phyloP scores from a whole-genome alignment of 2,113 vertebrate species.

The Carassius carassius region DNA sequence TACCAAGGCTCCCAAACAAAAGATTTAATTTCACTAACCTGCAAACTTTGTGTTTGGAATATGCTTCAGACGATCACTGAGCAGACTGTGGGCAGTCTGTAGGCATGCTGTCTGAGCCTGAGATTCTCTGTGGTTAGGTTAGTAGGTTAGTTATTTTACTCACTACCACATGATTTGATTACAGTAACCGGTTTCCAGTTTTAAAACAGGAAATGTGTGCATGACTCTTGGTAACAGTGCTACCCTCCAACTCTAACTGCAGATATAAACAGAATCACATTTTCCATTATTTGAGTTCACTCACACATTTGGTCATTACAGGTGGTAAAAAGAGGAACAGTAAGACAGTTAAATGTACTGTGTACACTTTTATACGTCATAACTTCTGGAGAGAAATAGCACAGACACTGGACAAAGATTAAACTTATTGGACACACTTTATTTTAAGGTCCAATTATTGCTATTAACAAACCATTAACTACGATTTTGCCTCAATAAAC shows the following conservation, averaged over 20 bases:
- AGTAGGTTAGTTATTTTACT: slow-evolving; percentile 17
- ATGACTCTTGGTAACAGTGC: slow-evolving; percentile 27
- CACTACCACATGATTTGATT: slow-evolving; percentile 1
- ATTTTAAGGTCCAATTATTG: too few species aligned
- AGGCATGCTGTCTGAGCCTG: background rate
- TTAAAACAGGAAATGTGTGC: slow-evolving; percentile 59
- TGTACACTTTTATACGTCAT: background rate
- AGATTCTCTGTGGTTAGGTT: slow-evolving; percentile 8
- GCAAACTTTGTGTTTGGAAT: background rate
- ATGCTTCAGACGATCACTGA: background rate
- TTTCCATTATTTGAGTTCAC: too few species aligned
- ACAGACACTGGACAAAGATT: background rate
- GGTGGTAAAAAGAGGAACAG: background rate
- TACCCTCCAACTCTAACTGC: slow-evolving; percentile 10
- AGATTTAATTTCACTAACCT: background rate
- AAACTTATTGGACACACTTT: too few species aligned
- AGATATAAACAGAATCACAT: slow-evolving; percentile 63
- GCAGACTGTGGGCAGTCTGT: background rate
- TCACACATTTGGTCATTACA: background rate
- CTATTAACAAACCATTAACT: too few species aligned
- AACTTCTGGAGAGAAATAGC: background rate
- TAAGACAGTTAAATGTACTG: background rate
- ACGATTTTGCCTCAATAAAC: too few species aligned
- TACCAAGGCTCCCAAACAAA: background rate
- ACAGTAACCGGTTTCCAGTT: slow-evolving; percentile 52